A percentile compares a stretch with the other conserved stretches of the same genome.
These are phyloP conservation scores for Andrena haemorrhoa DNA, from an alignment of 2,888 invertebrate genomes.

Conservation along the genomic window DNA sequence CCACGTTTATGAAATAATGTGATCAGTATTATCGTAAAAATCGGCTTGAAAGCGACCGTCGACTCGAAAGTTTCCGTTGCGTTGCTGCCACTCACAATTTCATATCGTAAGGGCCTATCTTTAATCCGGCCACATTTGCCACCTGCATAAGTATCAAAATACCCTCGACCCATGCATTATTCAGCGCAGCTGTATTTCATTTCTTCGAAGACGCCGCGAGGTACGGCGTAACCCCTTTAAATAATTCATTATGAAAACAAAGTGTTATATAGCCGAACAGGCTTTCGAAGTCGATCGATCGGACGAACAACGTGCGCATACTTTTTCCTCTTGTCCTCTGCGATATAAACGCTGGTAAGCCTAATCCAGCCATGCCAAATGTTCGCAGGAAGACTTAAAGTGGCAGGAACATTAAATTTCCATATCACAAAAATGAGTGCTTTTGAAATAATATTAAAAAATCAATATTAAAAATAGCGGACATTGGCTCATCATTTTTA, in stretches of 20 bases:
- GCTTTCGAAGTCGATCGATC: conserved; percentile 50
- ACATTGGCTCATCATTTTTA: too few species aligned
- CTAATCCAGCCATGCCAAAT: not conserved
- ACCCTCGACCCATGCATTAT: conserved; percentile 56
- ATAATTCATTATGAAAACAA: conserved; percentile 68
- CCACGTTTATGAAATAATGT: not conserved
- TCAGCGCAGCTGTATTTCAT: conserved; percentile 60
- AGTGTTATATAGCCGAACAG: conserved; percentile 7
- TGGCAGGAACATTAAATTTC: too few species aligned
- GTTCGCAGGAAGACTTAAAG: too few species aligned
- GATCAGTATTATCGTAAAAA: not conserved
- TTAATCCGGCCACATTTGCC: conserved; percentile 16
- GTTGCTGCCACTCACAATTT: not conserved
- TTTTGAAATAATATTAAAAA: too few species aligned
- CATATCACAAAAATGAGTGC: too few species aligned
- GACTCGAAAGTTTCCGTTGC: not conserved
- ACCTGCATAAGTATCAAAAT: conserved; percentile 44
- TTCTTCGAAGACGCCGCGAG: conserved; percentile 50
- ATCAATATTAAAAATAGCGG: too few species aligned
- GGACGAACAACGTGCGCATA: too few species aligned
- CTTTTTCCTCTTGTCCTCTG: not conserved
- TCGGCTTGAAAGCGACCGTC: conserved; percentile 5
- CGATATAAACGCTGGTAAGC: not conserved
- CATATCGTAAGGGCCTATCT: conserved; percentile 18
- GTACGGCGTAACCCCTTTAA: conserved; percentile 55